These are phyloP conservation scores for Dicranocentrus wangi DNA, from an alignment of 2,888 invertebrate species.

Conservation along the genomic window DNA sequence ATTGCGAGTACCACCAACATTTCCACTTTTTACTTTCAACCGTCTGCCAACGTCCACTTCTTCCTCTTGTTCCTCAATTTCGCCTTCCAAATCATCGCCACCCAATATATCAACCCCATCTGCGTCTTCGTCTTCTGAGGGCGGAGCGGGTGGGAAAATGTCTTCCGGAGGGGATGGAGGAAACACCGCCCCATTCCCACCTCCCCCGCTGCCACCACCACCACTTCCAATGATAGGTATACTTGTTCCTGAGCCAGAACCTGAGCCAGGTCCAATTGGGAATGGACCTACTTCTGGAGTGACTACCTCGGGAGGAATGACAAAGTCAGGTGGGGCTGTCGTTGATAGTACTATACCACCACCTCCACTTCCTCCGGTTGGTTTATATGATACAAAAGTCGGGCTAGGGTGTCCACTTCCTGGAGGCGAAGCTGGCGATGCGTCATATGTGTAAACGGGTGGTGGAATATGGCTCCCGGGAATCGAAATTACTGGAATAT, in stretches of 20 bases:
- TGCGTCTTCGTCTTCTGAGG: constrained; percentile 33
- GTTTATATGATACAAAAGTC: constrained; percentile 9
- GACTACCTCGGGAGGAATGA: constrained; percentile 29
- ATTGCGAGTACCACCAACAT: neutral
- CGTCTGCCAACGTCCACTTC: constrained; percentile 37
- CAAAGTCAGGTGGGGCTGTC: constrained; percentile 34
- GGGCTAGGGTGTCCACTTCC: constrained; percentile 5
- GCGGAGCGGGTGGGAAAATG: constrained; percentile 62
- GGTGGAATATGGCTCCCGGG: constrained; percentile 47
- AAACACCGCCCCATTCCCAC: constrained; percentile 29
- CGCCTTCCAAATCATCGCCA: neutral
- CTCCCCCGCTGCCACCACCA: constrained; percentile 35
- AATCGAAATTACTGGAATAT: constrained; percentile 29
- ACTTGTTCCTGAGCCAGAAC: constrained; percentile 43
- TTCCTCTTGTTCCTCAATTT: constrained; percentile 11
- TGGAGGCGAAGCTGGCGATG: constrained; percentile 25
- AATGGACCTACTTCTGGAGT: constrained; percentile 23
- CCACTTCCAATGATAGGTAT: constrained; percentile 67
- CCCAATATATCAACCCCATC: neutral
- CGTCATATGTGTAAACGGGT: constrained; percentile 35
- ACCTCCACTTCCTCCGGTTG: constrained; percentile 22
- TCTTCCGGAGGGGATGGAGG: constrained; percentile 63
- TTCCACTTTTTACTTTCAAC: constrained; percentile 17
- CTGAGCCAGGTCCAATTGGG: constrained; percentile 35
- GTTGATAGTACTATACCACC: constrained; percentile 15